Percentiles rank a stretch among this genome's conserved stretches.
Evolutionary conservation across 1,140 invertebrate species (phyloP).

Genomic region (Ostrea denselamellosa): DNA sequence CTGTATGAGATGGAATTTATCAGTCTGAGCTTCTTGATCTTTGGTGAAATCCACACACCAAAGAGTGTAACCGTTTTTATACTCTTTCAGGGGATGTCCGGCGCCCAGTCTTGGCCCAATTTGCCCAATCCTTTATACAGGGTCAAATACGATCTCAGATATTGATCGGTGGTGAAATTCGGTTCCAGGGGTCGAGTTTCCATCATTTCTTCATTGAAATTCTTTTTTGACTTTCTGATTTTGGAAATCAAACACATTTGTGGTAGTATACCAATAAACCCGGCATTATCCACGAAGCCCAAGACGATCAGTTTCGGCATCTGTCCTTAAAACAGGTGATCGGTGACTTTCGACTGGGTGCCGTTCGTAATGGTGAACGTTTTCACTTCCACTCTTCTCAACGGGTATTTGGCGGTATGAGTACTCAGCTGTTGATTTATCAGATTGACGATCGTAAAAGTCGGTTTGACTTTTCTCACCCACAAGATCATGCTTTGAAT

Average conservation of each 20-base stretch:
- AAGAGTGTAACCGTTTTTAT: too few relatives aligned
- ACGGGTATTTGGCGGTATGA: background rate
- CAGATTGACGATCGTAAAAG: background rate
- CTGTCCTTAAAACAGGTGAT: conserved; percentile 33
- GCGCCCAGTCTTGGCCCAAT: background rate
- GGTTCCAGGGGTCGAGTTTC: background rate
- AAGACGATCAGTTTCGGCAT: conserved; percentile 29
- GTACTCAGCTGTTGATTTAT: conserved; percentile 5
- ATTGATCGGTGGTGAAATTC: background rate
- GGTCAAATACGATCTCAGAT: background rate
- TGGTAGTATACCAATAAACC: background rate
- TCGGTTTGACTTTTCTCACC: conserved; percentile 36
- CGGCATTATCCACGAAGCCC: background rate
- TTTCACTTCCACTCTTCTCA: conserved; percentile 27
- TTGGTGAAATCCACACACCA: too few relatives aligned
- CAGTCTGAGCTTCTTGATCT: too few relatives aligned
- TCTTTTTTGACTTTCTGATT: background rate
- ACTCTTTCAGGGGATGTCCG: background rate
- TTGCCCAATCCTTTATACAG: background rate
- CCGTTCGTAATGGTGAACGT: background rate
- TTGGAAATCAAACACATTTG: background rate
- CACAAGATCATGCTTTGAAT: background rate
- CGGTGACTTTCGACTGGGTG: background rate
- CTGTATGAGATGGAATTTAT: background rate
- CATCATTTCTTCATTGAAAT: conserved; percentile 4